Percentiles rank a stretch among this genome's conserved stretches.
These are phyloP conservation scores for Jordanella pulchra DNA, from an alignment of 2,797 vertebrate species.

Conservation along the genomic window DNA sequence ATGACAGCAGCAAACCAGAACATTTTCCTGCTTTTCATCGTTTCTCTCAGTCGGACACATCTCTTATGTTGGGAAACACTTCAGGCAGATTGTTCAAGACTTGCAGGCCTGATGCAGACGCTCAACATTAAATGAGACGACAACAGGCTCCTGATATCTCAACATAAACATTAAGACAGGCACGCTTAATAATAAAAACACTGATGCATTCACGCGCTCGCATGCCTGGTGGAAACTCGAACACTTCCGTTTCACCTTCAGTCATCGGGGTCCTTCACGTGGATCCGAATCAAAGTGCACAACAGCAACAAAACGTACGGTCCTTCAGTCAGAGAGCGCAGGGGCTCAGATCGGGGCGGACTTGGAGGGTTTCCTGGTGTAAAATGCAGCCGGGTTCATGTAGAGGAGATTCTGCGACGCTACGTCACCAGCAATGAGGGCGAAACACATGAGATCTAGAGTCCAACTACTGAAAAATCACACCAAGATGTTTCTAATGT, in stretches of 20 bases:
- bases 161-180: constrained; percentile 49
- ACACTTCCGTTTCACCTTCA: constrained; percentile 31
- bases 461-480: constrained; percentile 46
- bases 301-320: constrained; percentile 39
- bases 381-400: constrained; percentile 34
- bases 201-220: constrained; percentile 42
- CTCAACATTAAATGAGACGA: constrained; percentile 35
- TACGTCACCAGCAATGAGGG: constrained; percentile 21
- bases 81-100: not conserved
- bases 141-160: constrained; percentile 31
- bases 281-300: constrained; percentile 54
- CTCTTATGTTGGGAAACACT: constrained; percentile 9
- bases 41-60: constrained; percentile 21
- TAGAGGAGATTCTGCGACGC: constrained; percentile 25
- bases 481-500: constrained; percentile 25
- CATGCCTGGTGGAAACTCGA: constrained; percentile 41
- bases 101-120: constrained; percentile 17
- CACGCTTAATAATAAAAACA: constrained; percentile 52
- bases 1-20: not conserved
- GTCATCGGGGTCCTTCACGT: constrained; percentile 40
- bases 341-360: constrained; percentile 19
- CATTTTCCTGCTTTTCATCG: not conserved
- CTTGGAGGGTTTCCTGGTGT: constrained; percentile 17
- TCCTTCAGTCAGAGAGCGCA: constrained; percentile 44
- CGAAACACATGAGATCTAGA: constrained; percentile 17